These are phyloP conservation scores for Polymixis flavicincta DNA, from an alignment of 2,888 invertebrate genomes.

Conservation along the genomic window DNA sequence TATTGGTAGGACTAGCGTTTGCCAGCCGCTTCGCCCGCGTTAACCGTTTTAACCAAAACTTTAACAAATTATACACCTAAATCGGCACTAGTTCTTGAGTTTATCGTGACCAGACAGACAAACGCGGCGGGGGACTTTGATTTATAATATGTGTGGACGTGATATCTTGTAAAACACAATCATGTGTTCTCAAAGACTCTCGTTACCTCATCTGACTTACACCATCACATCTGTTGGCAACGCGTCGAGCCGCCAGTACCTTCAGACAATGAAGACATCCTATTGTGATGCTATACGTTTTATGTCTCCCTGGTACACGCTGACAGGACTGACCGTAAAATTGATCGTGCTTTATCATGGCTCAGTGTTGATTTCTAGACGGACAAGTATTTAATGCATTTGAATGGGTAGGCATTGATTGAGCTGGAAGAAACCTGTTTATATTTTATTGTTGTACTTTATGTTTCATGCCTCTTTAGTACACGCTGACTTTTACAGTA, in stretches of 20 bases:
- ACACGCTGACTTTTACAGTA: not conserved
- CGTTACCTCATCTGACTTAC: conserved; percentile 64
- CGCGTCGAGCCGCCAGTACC: conserved; percentile 78
- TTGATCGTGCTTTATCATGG: conserved; percentile 55
- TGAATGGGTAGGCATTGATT: conserved; percentile 25
- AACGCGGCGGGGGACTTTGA: too few species aligned
- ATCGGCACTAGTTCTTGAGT: too few species aligned
- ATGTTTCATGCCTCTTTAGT: conserved; percentile 8
- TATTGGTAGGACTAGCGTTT: too few species aligned
- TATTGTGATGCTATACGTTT: conserved; percentile 86
- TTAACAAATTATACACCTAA: too few species aligned
- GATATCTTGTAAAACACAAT: too few species aligned
- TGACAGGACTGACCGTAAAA: conserved; percentile 67
- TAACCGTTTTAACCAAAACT: too few species aligned
- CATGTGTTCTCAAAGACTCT: not conserved
- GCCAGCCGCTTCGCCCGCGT: too few species aligned
- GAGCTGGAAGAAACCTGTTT: not conserved
- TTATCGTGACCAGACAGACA: too few species aligned
- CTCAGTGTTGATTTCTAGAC: conserved; percentile 36
- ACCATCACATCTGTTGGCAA: conserved; percentile 78
- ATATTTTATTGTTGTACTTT: not conserved
- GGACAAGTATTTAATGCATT: conserved; percentile 15
- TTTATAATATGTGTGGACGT: too few species aligned
- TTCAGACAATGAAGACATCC: conserved; percentile 86
- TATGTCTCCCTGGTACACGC: conserved; percentile 70